Evolutionary conservation across 2,113 vertebrate species (phyloP), one percentile per base, ranked within the genome.

Genomic region (Platanista minor): DNA sequence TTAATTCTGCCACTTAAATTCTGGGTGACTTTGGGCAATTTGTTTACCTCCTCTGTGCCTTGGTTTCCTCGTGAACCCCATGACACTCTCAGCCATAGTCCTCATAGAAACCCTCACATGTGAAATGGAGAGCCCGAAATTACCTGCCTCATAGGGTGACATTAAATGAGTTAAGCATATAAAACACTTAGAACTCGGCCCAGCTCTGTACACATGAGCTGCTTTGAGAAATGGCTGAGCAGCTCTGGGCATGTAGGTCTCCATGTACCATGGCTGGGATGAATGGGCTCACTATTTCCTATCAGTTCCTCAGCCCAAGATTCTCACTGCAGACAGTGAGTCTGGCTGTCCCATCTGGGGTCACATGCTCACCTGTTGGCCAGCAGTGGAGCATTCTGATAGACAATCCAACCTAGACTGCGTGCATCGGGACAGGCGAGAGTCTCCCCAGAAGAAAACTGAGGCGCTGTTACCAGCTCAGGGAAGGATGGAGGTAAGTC

Each of bases 361-460:
- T 66, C 93, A 82, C 14, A 13, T 84, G 61, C 41, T 77, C 59
- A 27, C 29, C 1, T 13, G 8, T 27, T 43, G 25, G 29, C 36
- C 75, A 36, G 18, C 20, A 52, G 52, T 17, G 36, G 20, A n/a
- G 25, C 14, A 43, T 61, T 69, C 33, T 61, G 39, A 74, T 5
- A 36, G 49, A n/a, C 2, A n/a, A 1, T 33, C 8, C 7, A 54
- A 29, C n/a, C 78, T 87, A 43, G 62, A 49, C 39, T 61, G 17
- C 15, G 7, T 31, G 17, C 6, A 3, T 3, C 1, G 2, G 31
- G 36, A 6, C 21, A 31, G 49, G 13, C 4, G 20, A 18, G 17
- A 6, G 1, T 78, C 13, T n/a, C 23, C 23, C 61, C 66, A 20
- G 59, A 62, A 46, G 62, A 61, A 41, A 86, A 20, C 0, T 1